Evolutionary conservation across 2,888 invertebrate genomes (phyloP), one percentile per base, ranked within the genome.

Genomic region (Malthinus seriepunctatus): DNA sequence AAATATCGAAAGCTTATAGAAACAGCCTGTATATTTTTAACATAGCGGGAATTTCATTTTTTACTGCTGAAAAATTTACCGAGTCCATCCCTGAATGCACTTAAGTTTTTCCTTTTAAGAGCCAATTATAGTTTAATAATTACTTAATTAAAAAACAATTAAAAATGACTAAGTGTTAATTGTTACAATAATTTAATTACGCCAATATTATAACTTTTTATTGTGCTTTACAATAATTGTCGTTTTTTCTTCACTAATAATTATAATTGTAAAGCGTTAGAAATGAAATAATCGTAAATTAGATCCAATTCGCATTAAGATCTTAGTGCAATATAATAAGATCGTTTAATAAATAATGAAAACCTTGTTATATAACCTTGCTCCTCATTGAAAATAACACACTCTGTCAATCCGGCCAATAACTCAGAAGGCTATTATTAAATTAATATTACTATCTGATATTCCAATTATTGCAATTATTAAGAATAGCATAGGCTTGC

Each of bases 341-440:
- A 37, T 47, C 60, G 56, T 60, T 56, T 56, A 48, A 60, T 60
- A 60, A 60, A 60, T 56, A 56, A 60, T 50, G 60, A 49, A 60
- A 60, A 60, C 60, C 60, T 58, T 58, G 62, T 51, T 51, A 55
- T 48, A 44, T 58, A 62, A 55, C 62, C 62, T 62, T 62, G 62
- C 57, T 62, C 57, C 58, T 57, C 62, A 58, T 62, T 55, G 55
- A 54, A 52, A 58, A 62, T 58, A 61, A 58, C 55, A 57, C 42
- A 61, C 57, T 55, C 57, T 58, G 62, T 55, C 57, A 55, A 53
- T 60, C 56, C 56, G 60, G 56, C 51, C 60, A 38, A 60, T 60
- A 60, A 60, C 56, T 60, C 60, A 60, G 56, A 56, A 60, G 60
- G 60, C 60, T 60, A 52, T 60, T 60, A 60, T 60, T 60, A 60